phyloP scores from a whole-genome alignment of 1,140 invertebrate species.

The Polypedilum pembai region DNA sequence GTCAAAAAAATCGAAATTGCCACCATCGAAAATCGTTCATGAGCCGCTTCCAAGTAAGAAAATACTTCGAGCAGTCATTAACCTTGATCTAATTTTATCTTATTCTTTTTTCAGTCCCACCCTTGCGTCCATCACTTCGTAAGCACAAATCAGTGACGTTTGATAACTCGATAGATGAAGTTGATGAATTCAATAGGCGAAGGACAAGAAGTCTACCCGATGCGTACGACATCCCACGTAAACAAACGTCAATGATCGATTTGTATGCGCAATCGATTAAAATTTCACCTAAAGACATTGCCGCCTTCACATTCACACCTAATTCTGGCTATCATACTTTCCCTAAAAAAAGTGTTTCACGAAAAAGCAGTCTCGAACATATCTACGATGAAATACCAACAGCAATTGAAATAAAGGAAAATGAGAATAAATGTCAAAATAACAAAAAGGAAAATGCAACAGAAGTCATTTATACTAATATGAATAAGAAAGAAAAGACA shows the following conservation, averaged over 20 bases:
- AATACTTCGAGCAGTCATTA: neutral
- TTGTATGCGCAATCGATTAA: neutral
- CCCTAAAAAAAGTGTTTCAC: neutral
- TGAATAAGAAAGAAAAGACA: neutral
- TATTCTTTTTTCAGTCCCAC: neutral
- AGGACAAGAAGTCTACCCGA: neutral
- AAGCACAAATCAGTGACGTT: conserved; percentile 4
- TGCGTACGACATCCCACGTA: neutral
- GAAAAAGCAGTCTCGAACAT: neutral
- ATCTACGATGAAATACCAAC: conserved; percentile 11
- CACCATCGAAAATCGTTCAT: conserved; percentile 9
- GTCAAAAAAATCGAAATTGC: neutral
- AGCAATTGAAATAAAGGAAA: neutral
- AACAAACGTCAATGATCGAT: conserved; percentile 11
- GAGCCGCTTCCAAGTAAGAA: neutral
- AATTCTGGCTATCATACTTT: neutral
- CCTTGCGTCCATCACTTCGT: neutral
- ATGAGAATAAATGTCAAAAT: neutral
- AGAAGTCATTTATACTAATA: conserved; percentile 5
- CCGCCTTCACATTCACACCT: neutral
- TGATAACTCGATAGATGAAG: conserved; percentile 3
- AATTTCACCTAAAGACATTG: neutral
- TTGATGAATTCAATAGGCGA: neutral
- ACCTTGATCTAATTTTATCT: neutral
- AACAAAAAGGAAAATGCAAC: neutral